Percentiles rank a stretch among this genome's conserved stretches.
These are phyloP conservation scores for Ostrea denselamellosa DNA, from an alignment of 1,140 invertebrate species.

Conservation along the genomic window DNA sequence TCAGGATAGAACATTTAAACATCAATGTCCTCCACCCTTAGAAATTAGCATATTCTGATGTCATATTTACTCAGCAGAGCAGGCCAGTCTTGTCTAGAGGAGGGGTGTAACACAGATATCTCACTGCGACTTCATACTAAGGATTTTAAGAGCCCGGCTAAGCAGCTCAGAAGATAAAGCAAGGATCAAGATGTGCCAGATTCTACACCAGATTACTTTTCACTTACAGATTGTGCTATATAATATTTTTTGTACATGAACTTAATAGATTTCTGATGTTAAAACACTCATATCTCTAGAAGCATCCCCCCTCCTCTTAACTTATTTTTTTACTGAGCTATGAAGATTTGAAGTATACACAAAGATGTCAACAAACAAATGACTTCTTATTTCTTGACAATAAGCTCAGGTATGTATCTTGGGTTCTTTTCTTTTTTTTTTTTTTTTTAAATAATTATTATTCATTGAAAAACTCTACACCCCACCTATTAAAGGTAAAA, in stretches of 20 bases:
- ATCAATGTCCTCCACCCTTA: conserved; percentile 22
- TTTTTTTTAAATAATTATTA: too few species aligned
- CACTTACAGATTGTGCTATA: conserved; percentile 1
- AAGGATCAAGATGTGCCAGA: conserved; percentile 19
- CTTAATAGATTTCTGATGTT: conserved; percentile 22
- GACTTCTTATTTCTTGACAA: neutral
- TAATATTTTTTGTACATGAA: neutral
- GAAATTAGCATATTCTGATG: neutral
- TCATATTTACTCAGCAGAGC: neutral
- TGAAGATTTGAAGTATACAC: neutral
- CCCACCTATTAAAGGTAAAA: neutral
- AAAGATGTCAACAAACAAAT: neutral
- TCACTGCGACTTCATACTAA: neutral
- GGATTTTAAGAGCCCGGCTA: neutral
- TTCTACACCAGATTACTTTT: conserved; percentile 24
- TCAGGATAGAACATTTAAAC: conserved; percentile 23
- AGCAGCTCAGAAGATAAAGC: conserved; percentile 16
- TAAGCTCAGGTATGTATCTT: neutral
- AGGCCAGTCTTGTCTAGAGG: neutral
- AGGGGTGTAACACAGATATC: neutral
- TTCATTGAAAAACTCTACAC: too few species aligned
- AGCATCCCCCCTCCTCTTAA: neutral
- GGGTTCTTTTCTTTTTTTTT: too few species aligned
- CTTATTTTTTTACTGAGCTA: neutral
- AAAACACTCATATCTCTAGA: neutral